Evolutionary conservation across 2,888 invertebrate species (phyloP).

Genomic region (Pemphredon lugubris): DNA sequence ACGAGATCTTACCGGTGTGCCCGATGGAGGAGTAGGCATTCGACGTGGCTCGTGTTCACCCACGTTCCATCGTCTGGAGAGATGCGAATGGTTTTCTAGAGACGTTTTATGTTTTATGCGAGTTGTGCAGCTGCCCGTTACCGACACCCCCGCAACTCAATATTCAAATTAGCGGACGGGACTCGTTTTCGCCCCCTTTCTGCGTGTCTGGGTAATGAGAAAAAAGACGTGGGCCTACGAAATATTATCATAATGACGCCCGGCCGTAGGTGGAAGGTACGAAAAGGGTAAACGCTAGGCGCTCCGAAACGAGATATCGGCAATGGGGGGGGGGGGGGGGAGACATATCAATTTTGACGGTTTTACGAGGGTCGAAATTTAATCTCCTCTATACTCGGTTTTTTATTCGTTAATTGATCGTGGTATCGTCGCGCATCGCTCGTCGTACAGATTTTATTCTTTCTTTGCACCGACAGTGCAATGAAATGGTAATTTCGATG

Average conservation of each 20-base stretch:
- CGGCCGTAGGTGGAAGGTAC: constrained; percentile 52
- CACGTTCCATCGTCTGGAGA: constrained; percentile 52
- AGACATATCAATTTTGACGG: constrained; percentile 37
- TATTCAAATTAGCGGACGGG: constrained; percentile 78
- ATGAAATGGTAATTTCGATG: no score
- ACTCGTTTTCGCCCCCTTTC: constrained; percentile 46
- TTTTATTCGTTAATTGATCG: no score
- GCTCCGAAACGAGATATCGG: constrained; percentile 8
- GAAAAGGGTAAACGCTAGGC: constrained; percentile 6
- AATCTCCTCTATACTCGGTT: no score
- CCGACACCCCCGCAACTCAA: constrained; percentile 79
- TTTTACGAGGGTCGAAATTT: background rate
- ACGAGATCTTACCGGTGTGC: constrained; percentile 50
- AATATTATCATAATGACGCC: constrained; percentile 67
- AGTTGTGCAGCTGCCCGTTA: constrained; percentile 76
- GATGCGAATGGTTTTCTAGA: constrained; percentile 70
- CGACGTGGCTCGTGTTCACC: constrained; percentile 55
- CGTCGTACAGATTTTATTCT: no score
- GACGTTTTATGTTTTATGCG: constrained; percentile 78
- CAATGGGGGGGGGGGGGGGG: constrained; percentile 1
- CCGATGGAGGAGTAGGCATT: constrained; percentile 48
- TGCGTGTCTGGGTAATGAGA: constrained; percentile 67
- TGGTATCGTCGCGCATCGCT: no score
- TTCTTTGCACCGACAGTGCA: no score
- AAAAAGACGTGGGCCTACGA: constrained; percentile 60